A percentile compares a stretch with the other conserved stretches of the same genome.
These are phyloP conservation scores for Cotesia typhae DNA, from an alignment of 1,140 invertebrate species.

Conservation along the genomic window DNA sequence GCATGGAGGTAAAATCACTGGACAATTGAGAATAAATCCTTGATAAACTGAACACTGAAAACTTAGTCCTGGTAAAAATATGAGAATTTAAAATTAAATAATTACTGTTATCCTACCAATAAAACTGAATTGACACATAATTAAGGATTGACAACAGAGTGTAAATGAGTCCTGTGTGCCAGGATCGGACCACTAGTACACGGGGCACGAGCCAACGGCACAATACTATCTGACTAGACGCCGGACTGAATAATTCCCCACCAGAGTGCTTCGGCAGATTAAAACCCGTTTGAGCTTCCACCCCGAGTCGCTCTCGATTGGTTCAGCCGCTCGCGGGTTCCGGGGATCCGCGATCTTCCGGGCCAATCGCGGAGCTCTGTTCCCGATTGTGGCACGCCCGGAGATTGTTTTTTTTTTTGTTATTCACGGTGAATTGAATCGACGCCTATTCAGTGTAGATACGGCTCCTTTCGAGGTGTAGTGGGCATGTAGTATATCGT, in stretches of 20 bases:
- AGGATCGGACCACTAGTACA: constrained; percentile 59
- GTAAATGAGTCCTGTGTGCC: constrained; percentile 39
- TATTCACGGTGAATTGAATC: constrained; percentile 42
- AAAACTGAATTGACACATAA: constrained; percentile 4
- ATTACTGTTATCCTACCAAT: too few species aligned
- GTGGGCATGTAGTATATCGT: constrained; percentile 33
- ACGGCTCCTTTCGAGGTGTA: constrained; percentile 34
- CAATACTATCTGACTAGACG: constrained; percentile 62
- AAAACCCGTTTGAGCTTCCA: constrained; percentile 59
- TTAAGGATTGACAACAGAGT: constrained; percentile 7
- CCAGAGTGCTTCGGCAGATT: constrained; percentile 25
- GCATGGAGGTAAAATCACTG: too few species aligned
- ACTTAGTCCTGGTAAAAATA: too few species aligned
- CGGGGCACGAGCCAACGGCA: constrained; percentile 65
- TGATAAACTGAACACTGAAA: too few species aligned
- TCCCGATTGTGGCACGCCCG: constrained; percentile 37
- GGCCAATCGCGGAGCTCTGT: constrained; percentile 36
- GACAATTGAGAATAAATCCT: too few species aligned
- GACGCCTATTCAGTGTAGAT: constrained; percentile 19
- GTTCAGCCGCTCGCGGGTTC: constrained; percentile 40
- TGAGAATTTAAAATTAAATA: too few species aligned
- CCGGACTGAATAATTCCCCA: constrained; percentile 40
- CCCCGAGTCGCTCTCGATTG: constrained; percentile 50
- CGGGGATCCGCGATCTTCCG: constrained; percentile 33
- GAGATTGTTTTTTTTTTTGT: constrained; percentile 37